These are phyloP conservation scores for Xyrichtys novacula DNA, from an alignment of 2,797 vertebrate species.

Conservation along the genomic window DNA sequence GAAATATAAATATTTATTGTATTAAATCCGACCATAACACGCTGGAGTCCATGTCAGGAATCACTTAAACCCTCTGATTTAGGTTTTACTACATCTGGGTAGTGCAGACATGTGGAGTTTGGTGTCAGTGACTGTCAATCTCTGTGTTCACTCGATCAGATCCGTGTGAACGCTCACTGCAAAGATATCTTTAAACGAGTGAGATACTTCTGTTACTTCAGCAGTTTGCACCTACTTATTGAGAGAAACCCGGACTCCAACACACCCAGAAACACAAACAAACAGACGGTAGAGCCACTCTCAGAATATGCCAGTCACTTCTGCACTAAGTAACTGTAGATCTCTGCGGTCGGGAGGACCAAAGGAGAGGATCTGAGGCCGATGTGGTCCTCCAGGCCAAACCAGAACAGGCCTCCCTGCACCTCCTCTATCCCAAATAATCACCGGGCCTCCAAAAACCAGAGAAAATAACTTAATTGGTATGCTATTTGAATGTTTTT, in stretches of 20 bases:
- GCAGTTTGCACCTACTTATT: conserved; percentile 38
- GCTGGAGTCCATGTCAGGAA: conserved; percentile 4
- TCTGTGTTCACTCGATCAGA: too few species aligned
- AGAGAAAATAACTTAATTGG: conserved; percentile 83
- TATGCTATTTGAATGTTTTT: conserved; percentile 74
- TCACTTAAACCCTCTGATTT: conserved; percentile 22
- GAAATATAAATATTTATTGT: conserved; percentile 4
- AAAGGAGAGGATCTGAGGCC: conserved; percentile 59
- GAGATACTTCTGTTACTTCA: conserved; percentile 8
- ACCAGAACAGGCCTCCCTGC: conserved; percentile 75
- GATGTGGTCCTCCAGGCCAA: conserved; percentile 62
- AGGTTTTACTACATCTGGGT: conserved; percentile 12
- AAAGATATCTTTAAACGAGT: conserved; percentile 25
- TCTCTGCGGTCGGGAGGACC: conserved; percentile 52
- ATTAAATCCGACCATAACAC: conserved; percentile 7
- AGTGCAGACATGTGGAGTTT: conserved; percentile 15
- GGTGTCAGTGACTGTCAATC: conserved; percentile 28
- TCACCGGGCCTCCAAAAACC: conserved; percentile 74
- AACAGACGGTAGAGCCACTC: conserved; percentile 49
- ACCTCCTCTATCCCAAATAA: conserved; percentile 79
- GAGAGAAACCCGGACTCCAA: conserved; percentile 30
- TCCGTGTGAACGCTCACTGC: conserved; percentile 16
- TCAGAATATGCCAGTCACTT: conserved; percentile 56
- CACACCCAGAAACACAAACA: conserved; percentile 76
- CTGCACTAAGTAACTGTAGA: conserved; percentile 62